phyloP scores from a whole-genome alignment of 2,797 vertebrate species.

The Scarus forsteni region DNA sequence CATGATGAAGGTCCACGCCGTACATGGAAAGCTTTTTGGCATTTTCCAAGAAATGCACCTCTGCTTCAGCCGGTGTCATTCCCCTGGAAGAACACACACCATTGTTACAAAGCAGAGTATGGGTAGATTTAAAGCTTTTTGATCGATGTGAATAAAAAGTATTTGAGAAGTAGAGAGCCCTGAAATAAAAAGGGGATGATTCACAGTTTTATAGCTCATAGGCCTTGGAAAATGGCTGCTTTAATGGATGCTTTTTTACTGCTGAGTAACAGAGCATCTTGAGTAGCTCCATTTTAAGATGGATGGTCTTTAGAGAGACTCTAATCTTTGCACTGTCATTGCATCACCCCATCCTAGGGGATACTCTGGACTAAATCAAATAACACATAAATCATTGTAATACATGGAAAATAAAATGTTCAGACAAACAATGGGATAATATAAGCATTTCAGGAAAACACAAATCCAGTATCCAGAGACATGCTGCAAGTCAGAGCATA shows the following conservation, averaged over 20 bases:
- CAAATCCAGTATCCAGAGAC: conserved; percentile 37
- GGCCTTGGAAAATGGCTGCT: conserved; percentile 25
- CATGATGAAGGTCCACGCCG: conserved; percentile 97
- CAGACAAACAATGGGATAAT: conserved; percentile 23
- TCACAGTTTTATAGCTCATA: conserved; percentile 24
- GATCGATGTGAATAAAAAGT: conserved; percentile 3
- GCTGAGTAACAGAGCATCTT: conserved; percentile 1
- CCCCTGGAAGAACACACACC: conserved; percentile 81
- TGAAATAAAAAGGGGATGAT: conserved; percentile 8
- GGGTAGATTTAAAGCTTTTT: conserved; percentile 14
- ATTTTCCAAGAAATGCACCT: conserved; percentile 98
- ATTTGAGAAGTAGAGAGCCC: conserved; percentile 2
- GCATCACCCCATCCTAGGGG: conserved; percentile 20
- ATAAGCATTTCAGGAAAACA: conserved; percentile 32
- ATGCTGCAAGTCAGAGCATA: conserved; percentile 15
- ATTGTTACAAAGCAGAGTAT: background rate
- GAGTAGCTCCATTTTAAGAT: conserved; percentile 59
- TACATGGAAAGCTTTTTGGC: conserved; percentile 99
- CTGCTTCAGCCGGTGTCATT: conserved; percentile 98
- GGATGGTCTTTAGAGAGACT: conserved; percentile 38
- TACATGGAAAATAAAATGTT: conserved; percentile 21
- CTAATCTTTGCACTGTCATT: conserved; percentile 38
- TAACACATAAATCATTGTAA: conserved; percentile 57
- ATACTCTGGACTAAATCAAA: conserved; percentile 34
- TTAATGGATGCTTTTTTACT: conserved; percentile 36